These are phyloP conservation scores for Drosophila persimilis DNA, from an alignment of 1,140 invertebrate species.

Conservation along the genomic window DNA sequence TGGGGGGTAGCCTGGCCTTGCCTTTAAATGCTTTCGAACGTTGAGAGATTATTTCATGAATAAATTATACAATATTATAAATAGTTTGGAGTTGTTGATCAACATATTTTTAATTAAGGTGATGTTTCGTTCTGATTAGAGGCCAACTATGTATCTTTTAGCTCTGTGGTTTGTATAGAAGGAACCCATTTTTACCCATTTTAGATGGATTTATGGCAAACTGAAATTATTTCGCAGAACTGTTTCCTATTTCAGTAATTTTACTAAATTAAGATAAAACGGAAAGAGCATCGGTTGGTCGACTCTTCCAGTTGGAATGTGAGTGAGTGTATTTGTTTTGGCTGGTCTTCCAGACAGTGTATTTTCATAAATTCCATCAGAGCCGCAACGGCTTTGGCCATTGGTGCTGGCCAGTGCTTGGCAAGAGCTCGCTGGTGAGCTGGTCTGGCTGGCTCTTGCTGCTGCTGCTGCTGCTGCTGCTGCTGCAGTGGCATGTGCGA, in stretches of 20 bases:
- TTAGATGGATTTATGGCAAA: too few relatives aligned
- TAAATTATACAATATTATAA: neutral
- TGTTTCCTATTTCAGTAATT: too few relatives aligned
- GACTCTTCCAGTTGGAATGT: neutral
- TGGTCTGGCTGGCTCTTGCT: conserved; percentile 26
- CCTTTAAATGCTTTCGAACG: neutral
- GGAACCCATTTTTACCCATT: too few relatives aligned
- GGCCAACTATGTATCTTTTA: neutral
- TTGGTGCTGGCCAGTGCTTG: conserved; percentile 23
- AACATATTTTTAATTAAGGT: too few relatives aligned
- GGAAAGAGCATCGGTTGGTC: conserved; percentile 3
- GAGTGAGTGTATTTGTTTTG: conserved; percentile 13
- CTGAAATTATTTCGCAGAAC: too few relatives aligned
- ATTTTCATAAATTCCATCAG: conserved; percentile 62
- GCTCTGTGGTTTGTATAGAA: too few relatives aligned
- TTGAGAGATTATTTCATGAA: conserved; percentile 2
- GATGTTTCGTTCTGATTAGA: too few relatives aligned
- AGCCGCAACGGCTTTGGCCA: conserved; percentile 40
- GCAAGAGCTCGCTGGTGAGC: conserved; percentile 21
- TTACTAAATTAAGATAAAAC: too few relatives aligned
- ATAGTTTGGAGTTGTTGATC: too few relatives aligned
- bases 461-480: conserved; percentile 21
- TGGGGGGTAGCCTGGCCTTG: conserved; percentile 7
- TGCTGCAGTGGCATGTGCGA: conserved; percentile 40
- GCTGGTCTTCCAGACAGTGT: conserved; percentile 16